phyloP scores from a whole-genome alignment of 2,888 invertebrate genomes.

The Scaptomyza parva region DNA sequence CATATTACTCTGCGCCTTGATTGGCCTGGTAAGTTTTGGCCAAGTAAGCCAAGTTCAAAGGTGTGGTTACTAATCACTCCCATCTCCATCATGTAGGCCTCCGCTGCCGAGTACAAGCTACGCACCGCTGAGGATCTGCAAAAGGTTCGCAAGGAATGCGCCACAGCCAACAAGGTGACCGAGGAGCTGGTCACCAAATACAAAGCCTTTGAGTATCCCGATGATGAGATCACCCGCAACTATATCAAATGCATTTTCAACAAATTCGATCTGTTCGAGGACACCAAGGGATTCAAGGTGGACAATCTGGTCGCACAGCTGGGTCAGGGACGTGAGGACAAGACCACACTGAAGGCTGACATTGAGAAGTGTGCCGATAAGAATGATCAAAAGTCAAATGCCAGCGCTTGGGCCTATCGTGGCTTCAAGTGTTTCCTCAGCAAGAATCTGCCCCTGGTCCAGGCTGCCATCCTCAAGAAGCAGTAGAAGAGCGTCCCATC shows the following conservation, averaged over 20 bases:
- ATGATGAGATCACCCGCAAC: slow-evolving; percentile 84
- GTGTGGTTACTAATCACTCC: slow-evolving; percentile 31
- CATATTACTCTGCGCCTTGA: slow-evolving; percentile 79
- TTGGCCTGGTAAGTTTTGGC: slow-evolving; percentile 82
- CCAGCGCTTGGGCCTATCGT: slow-evolving; percentile 83
- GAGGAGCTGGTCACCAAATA: slow-evolving; percentile 83
- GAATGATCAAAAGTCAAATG: slow-evolving; percentile 82
- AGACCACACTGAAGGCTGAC: slow-evolving; percentile 81
- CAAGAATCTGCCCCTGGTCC: slow-evolving; percentile 84
- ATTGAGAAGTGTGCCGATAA: slow-evolving; percentile 84
- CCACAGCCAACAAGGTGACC: slow-evolving; percentile 80
- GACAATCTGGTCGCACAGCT: slow-evolving; percentile 84
- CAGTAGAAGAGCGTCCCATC: slow-evolving; percentile 56
- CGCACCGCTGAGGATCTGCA: slow-evolving; percentile 83
- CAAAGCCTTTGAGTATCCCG: slow-evolving; percentile 84
- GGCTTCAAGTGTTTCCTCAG: slow-evolving; percentile 84
- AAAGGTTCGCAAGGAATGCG: slow-evolving; percentile 83
- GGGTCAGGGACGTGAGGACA: slow-evolving; percentile 82
- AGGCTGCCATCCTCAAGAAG: slow-evolving; percentile 82
- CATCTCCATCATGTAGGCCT: slow-evolving; percentile 60
- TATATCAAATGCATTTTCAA: slow-evolving; percentile 84
- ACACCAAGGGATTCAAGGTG: slow-evolving; percentile 82
- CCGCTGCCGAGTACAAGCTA: slow-evolving; percentile 82
- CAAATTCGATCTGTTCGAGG: slow-evolving; percentile 84
- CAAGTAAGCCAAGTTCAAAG: neutral